Base-by-base conservation (phyloP, 2,888 invertebrate species). In the Ochlodes sylvanus region DNA sequence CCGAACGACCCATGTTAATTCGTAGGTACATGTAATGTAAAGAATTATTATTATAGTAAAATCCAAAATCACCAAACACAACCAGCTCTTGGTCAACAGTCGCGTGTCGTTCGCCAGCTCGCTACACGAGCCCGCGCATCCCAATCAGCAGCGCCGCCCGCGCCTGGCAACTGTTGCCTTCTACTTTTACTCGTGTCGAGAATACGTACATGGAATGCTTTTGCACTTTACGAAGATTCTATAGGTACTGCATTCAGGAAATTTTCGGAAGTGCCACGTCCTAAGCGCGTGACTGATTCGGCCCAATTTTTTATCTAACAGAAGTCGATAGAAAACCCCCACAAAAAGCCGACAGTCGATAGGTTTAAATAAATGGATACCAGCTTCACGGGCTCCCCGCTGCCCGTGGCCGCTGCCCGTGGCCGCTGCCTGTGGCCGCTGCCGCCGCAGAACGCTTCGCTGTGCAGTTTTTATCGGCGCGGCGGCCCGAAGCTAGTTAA, bases 71-170 rank as follows among this genome's bases (percentile, higher is more conserved):
- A 12, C 9, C 10, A 2, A 38, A n/a, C n/a, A n/a, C n/a, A 10
- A 38, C 10, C 15, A 47, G 44, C 44, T 47, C 17, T 47, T 7
- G 44, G 44, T 17, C 12, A 47, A 17, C 17, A 47, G 71, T 69
- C 70, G 71, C 72, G 68, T 67, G 71, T 69, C 70, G 55, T 63
- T 62, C 52, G 60, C 62, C 34, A 64, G 57, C 55, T 63, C 60
- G 66, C 47, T 17, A 9, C 44, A 7, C 7, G 44, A 10, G 69
- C 42, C 58, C 50, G 44, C 69, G n/a, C 65, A 79, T 77, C 69
- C 74, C 75, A 76, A 78, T 74, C 65, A 76, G 72, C 55, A 52
- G 56, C 58, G 52, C 60, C 56, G 66, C 70, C 62, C 10, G 10
- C 38, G 10, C 71, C 58, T 71, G 58, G 70, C 55, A 63, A 73